phyloP scores from a whole-genome alignment of 64 coral and sea anemone species.

The Astreopora myriophthalma region DNA sequence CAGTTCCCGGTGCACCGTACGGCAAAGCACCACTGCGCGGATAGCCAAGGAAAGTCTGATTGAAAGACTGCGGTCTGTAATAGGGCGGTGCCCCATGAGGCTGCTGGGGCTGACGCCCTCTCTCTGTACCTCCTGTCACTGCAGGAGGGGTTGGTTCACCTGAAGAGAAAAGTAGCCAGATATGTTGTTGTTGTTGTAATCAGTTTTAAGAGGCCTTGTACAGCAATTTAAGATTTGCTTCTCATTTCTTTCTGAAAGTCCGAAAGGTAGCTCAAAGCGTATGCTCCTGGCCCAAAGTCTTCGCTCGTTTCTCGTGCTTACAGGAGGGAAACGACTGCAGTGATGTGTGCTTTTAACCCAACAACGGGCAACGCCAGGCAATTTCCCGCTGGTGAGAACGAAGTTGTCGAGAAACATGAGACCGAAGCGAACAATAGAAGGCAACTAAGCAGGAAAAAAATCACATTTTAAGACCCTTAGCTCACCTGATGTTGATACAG shows the following conservation, averaged over 20 bases:
- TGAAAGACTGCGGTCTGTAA: constrained; percentile 53
- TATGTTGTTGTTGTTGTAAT: too few relatives aligned
- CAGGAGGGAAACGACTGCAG: too few relatives aligned
- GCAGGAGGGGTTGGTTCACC: constrained; percentile 86
- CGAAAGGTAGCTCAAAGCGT: too few relatives aligned
- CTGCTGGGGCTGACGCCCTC: constrained; percentile 41
- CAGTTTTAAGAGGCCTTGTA: too few relatives aligned
- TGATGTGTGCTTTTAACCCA: too few relatives aligned
- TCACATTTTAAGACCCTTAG: neutral
- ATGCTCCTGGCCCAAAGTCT: too few relatives aligned
- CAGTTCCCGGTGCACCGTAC: constrained; percentile 2
- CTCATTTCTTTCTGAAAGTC: too few relatives aligned
- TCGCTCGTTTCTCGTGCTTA: too few relatives aligned
- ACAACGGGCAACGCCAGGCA: too few relatives aligned
- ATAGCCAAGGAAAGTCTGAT: constrained; percentile 45
- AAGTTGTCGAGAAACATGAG: too few relatives aligned
- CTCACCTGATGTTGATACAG: constrained; percentile 83
- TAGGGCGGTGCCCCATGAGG: constrained; percentile 3
- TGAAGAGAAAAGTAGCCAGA: neutral
- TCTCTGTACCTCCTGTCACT: constrained; percentile 59
- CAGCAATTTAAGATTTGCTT: too few relatives aligned
- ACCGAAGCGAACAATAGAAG: neutral
- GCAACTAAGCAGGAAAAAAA: neutral
- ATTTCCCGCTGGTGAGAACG: too few relatives aligned
- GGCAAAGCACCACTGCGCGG: constrained; percentile 11